Evolutionary conservation across 2,888 invertebrate genomes (phyloP).

Genomic region (Drosophila paucipuncta): DNA sequence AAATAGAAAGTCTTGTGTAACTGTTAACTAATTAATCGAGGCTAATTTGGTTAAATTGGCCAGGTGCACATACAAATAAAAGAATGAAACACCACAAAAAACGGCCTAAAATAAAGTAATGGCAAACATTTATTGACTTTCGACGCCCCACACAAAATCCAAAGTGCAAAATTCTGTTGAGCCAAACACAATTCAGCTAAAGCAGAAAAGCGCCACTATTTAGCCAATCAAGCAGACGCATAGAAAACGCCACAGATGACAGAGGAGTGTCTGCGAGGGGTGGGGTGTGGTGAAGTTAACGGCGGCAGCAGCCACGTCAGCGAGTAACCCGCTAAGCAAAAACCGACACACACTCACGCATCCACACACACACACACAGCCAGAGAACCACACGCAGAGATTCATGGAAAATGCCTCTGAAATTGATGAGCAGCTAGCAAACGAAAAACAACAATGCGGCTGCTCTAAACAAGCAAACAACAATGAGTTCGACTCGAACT

Average conservation of each 20-base stretch:
- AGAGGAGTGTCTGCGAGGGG: background rate
- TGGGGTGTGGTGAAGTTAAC: background rate
- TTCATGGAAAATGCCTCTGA: conserved; percentile 47
- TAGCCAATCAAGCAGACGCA: conserved; percentile 58
- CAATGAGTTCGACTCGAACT: background rate
- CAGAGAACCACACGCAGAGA: conserved; percentile 19
- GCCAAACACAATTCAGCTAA: background rate
- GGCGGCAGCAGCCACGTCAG: conserved; percentile 40
- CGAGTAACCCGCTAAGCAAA: conserved; percentile 15
- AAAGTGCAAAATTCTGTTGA: conserved; percentile 67
- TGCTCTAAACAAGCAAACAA: background rate
- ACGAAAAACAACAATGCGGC: conserved; percentile 10
- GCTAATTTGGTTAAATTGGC: conserved; percentile 31
- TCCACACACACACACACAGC: background rate
- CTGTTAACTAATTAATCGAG: background rate
- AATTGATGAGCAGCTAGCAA: conserved; percentile 34
- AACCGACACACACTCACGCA: background rate
- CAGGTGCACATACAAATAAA: conserved; percentile 1
- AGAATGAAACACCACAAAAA: conserved; percentile 1
- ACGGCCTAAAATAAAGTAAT: conserved; percentile 12
- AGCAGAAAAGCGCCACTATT: conserved; percentile 32
- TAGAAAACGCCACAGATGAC: background rate
- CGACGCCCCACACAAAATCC: conserved; percentile 39
- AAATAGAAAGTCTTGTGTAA: background rate
- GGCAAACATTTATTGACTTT: conserved; percentile 79